Percentiles rank a stretch among this genome's conserved stretches.
phyloP scores from a whole-genome alignment of 2,113 vertebrate species.

The Isurus oxyrinchus region DNA sequence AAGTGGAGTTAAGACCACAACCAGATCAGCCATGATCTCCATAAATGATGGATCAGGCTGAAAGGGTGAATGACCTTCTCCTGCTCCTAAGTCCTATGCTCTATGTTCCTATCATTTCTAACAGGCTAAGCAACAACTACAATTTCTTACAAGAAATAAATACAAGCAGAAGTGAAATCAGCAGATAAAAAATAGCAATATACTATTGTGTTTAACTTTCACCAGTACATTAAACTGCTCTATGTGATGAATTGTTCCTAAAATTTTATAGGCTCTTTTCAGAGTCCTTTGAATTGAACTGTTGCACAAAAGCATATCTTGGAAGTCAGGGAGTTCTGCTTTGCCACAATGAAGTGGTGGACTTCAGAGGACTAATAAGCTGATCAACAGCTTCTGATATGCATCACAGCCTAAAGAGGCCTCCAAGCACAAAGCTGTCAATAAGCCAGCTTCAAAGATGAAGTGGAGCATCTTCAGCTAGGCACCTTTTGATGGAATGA shows the following conservation, averaged over 20 bases:
- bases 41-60: no score
- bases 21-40: no score
- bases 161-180: not conserved
- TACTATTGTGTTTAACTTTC: not conserved
- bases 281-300: not conserved
- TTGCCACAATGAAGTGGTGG: not conserved
- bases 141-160: not conserved
- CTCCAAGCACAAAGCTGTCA: not conserved
- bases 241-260: not conserved
- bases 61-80: no score
- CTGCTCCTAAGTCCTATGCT: no score
- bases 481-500: not conserved
- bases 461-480: not conserved
- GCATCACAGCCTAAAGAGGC: not conserved
- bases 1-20: no score
- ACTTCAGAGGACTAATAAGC: not conserved
- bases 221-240: not conserved
- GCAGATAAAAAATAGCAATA: not conserved
- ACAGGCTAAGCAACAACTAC: not conserved
- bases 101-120: not conserved
- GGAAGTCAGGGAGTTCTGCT: not conserved
- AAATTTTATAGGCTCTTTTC: not conserved
- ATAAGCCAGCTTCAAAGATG: not conserved
- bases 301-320: not conserved
- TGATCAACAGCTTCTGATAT: not conserved